Conservation (phyloP, 2,797 vertebrate species). For the Anabas testudineus region DNA sequence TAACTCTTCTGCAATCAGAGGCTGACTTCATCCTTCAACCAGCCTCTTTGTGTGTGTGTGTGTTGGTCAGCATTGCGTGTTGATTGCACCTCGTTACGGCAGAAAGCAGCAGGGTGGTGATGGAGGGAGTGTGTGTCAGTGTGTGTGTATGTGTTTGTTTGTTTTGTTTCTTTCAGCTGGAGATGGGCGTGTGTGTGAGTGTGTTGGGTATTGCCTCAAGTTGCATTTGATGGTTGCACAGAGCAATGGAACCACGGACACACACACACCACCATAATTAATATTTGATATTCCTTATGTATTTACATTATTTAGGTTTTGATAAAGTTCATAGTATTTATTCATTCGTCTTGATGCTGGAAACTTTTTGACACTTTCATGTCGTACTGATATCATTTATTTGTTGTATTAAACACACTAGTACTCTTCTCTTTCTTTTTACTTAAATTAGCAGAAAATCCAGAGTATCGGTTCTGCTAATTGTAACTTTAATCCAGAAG, state of each 20-base stretch:
- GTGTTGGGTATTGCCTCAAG: slow-evolving; percentile 79
- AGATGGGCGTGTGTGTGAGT: slow-evolving; percentile 49
- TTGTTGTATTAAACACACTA: background rate
- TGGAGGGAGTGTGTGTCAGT: slow-evolving; percentile 52
- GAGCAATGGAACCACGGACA: slow-evolving; percentile 60
- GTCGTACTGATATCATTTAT: background rate
- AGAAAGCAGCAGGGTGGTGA: slow-evolving; percentile 79
- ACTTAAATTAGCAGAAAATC: background rate
- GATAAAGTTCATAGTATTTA: slow-evolving; percentile 15
- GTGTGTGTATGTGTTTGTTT: slow-evolving; percentile 67
- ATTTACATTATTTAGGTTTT: slow-evolving; percentile 40
- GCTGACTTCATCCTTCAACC: slow-evolving; percentile 77
- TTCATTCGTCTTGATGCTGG: background rate
- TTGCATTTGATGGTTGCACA: slow-evolving; percentile 78
- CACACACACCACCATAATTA: slow-evolving; percentile 18
- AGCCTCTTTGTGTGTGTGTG: slow-evolving; percentile 46
- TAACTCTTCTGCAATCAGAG: slow-evolving; percentile 80
- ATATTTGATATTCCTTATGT: slow-evolving; percentile 33
- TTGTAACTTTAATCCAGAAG: background rate
- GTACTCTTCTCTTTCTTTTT: no score
- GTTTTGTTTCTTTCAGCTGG: slow-evolving; percentile 75
- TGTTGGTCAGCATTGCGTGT: slow-evolving; percentile 84
- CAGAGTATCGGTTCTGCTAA: background rate
- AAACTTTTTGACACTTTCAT: background rate
- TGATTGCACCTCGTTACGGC: slow-evolving; percentile 86